Conservation (phyloP, 2,113 vertebrate genomes). For the Bos taurus region ARS-UCD2.0 NC_037357.1:108755001-108755500, state of each 20-base stretch:
- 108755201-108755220: not conserved
- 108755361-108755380: not conserved
- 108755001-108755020: not conserved
- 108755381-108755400: not conserved
- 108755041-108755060: not conserved
- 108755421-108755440: not conserved
- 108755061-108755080: not conserved
- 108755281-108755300: not conserved
- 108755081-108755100: not conserved
- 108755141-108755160: not conserved
- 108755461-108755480: not conserved
- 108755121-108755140: not conserved
- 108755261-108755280: not conserved
- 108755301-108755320: not conserved
- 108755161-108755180: not conserved
- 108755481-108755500: not conserved
- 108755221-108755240: not conserved
- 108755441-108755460: not conserved
- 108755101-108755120: not conserved
- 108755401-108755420: not conserved
- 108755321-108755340: not conserved
- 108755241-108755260: not conserved
- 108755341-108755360: not conserved
- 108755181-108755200: not conserved
- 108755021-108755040: not conserved